Percentiles rank a stretch among this genome's conserved stretches.
phyloP scores from a whole-genome alignment of 2,888 invertebrate species.

The Nomada lathburiana region DNA sequence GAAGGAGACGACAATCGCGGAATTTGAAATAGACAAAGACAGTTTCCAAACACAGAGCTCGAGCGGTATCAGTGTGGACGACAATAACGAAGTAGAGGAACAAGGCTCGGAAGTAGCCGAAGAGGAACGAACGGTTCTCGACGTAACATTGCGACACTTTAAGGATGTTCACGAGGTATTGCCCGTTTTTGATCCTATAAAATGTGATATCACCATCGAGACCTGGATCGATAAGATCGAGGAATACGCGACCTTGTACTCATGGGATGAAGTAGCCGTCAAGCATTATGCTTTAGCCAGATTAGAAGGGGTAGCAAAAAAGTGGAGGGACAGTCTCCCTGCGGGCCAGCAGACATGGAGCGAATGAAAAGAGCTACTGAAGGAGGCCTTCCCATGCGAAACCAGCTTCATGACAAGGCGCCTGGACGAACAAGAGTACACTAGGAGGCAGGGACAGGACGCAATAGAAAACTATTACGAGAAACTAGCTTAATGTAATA shows the following conservation, averaged over 20 bases:
- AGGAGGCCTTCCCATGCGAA: background rate
- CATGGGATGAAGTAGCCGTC: background rate
- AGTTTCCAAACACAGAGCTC: too few species aligned
- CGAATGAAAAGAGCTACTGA: background rate
- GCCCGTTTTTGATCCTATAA: too few species aligned
- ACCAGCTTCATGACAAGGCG: background rate
- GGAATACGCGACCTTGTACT: background rate
- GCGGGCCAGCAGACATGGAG: background rate
- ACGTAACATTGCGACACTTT: too few species aligned
- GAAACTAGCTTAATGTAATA: background rate
- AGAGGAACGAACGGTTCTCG: too few species aligned
- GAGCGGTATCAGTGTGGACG: too few species aligned
- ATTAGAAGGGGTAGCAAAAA: background rate
- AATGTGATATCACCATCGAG: background rate
- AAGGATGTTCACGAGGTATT: too few species aligned
- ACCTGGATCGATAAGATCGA: background rate
- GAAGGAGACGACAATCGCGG: too few species aligned
- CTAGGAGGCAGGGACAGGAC: background rate
- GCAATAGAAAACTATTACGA: background rate
- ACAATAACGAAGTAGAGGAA: too few species aligned
- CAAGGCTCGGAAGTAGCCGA: too few species aligned
- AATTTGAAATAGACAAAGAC: too few species aligned
- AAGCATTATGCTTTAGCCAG: background rate
- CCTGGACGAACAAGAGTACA: background rate
- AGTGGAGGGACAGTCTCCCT: background rate